Evolutionary conservation across 2,113 vertebrate species (phyloP), one percentile per base, ranked within the genome.

Genomic region (Furnarius figulus): DNA sequence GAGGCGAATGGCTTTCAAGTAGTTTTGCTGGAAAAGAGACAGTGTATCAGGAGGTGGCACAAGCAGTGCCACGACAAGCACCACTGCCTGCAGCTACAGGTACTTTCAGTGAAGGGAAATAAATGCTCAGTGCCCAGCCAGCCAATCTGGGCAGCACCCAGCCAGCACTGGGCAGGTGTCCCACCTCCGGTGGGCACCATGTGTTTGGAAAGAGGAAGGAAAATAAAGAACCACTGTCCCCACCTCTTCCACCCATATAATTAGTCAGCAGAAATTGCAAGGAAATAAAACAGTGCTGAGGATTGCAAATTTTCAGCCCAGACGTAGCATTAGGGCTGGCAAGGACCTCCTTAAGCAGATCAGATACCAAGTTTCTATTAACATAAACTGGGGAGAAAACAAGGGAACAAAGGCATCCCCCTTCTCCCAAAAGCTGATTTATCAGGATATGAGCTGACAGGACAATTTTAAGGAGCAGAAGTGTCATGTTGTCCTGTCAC

Each of bases 1-100:
- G 50, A 97, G 95, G 55, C 97, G 97, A 86, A 98, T 97, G 2
- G 98, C 98, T 74, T 98, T 98, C 62, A 98, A 9, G 65, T 97
- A 98, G 52, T 95, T 98, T 95, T 97, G 95, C 98, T 98, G 92
- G 19, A 35, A 96, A 56, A 87, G 35, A 97, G 24, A 92, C 2
- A 83, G 31, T 0, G 17, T 5, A 21, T 89, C 23, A 87, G 68
- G 7, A 72, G 21, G 5, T 18, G 3, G 2, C 1, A 18, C 33
- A 10, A 10, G 20, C 13, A 72, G 39, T 0, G 24, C 53, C 6
- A 19, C 1, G 2, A 17, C 11, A 49, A 40, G 46, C 55, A 39
- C 4, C 42, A 3, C 25, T 23, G 8, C 7, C 49, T 71, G 73
- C 33, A 80, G 53, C 35, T 25, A 28, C 46, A 52, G 63, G 7